Base-by-base conservation (phyloP, 1,140 invertebrate genomes). In the Neodiprion lecontei region DNA sequence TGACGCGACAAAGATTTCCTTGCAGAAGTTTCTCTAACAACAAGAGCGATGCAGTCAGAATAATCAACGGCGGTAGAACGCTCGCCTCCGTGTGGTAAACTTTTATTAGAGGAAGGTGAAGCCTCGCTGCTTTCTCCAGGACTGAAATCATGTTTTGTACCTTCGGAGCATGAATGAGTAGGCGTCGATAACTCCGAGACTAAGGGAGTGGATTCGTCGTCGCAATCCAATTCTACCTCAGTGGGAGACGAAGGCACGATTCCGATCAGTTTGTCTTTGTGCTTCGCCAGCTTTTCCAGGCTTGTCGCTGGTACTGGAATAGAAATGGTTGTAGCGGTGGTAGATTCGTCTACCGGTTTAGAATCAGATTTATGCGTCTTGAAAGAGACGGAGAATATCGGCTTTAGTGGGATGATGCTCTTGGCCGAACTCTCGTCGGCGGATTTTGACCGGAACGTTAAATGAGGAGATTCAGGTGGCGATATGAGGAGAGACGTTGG, bases 131-230 rank as follows among this genome's bases (percentile, higher is more conserved):
- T 83, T n/a, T 77, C 78, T 0, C 77, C 78, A 3, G 81, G 81
- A 70, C 81, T 85, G 1, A 65, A 73, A 1, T 77, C 77, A 4
- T 82, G 75, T 23, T 70, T 78, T 53, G 49, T 73, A 11, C 74
- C 69, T 40, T 77, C 71, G 0, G 82, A 80, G n/a, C 81, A 81
- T 0, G 83, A 83, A 50, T 85, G 82, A 1, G 81, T 74, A 1
- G 89, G 88, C 0, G 88, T 88, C 1, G 88, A 86, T 10, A 89
- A 47, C 72, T 89, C 85, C 0, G 89, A 90, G 9, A 92, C 91
- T 8, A 92, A 85, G 28, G 91, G 92, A 11, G 91, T 92, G 0
- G 91, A 91, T 79, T 93, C 92, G 78, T 92, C 91, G 78, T 92
- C 91, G 80, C 89, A 90, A 50, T 83, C 82, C 61, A 47, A 86